Conservation (phyloP, 2,797 vertebrate genomes). For the Schizopygopsis malacanthus region DNA sequence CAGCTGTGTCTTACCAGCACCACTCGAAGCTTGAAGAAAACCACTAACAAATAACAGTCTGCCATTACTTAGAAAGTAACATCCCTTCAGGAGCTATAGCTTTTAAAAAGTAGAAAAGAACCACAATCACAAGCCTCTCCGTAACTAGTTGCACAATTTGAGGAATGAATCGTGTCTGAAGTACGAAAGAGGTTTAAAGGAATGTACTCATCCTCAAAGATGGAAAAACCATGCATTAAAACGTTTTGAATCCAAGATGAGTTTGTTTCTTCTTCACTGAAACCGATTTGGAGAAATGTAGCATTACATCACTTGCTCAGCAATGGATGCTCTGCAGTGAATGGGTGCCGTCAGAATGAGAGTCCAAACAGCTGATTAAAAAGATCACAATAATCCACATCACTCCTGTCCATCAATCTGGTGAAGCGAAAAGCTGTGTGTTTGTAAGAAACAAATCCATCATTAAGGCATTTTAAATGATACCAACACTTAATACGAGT, state of each 20-base stretch:
- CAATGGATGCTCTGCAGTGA: not conserved
- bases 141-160: too few species aligned
- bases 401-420: not conserved
- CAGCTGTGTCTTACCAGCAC: constrained; percentile 25
- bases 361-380: not conserved
- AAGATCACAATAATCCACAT: not conserved
- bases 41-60: constrained; percentile 14
- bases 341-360: not conserved
- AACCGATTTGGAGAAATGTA: not conserved
- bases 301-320: not conserved
- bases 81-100: not conserved
- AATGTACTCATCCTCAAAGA: not conserved
- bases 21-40: not conserved
- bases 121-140: not conserved
- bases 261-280: not conserved
- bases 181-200: not conserved
- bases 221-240: too few species aligned
- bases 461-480: too few species aligned
- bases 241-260: not conserved
- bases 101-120: not conserved
- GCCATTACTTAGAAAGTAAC: not conserved
- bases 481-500: too few species aligned
- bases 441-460: not conserved
- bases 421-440: not conserved
- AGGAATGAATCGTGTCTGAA: not conserved